Base-by-base conservation (phyloP, 2,797 vertebrate genomes). In the Brachymystax lenok region DNA sequence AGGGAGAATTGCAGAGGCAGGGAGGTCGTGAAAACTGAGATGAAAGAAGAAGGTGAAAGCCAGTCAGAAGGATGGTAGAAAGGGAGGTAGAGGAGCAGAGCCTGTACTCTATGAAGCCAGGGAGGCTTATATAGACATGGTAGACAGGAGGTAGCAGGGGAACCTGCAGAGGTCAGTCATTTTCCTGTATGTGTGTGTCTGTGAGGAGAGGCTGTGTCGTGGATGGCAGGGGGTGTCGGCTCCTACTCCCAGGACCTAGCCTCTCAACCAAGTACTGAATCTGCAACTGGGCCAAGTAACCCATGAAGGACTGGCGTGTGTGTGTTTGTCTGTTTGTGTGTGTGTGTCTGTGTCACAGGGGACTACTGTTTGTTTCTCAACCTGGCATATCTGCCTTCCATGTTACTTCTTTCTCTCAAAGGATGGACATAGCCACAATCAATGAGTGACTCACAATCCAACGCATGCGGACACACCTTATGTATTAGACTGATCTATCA, bases 371-470 rank as follows among this genome's bases (percentile, higher is more conserved):
- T 56, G 54, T 56, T 56, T 56, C 52, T 56, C 19, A 4, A 56
- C 54, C 54, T 56, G 54, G 54, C 16, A 56, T 56, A 56, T 56
- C 54, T 56, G 5, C 4, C 16, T n/a, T 56, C 16, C 54, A 19
- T 56, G 54, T 56, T 17, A 17, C 54, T 56, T 17, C 54, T 56
- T 5, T 3, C 5, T 17, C 54, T 56, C 54, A 19, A 56, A n/a
- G 54, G 54, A 5, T 52, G 12, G 51, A 52, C 51, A 52, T 13
- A 77, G 50, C 61, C 30, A 75, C n/a, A 69, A 69, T 10, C 24
- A 71, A 77, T 82, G 61, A 74, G 74, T 77, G 73, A 74, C 56
- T 63, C 72, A n/a, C 80, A 54, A 52, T 10, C 71, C 83, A 52
- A 85, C 69, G 70, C 46, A 50, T 24, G 81, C 73, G 74, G 50